Evolutionary conservation across 1,140 invertebrate species (phyloP).

Genomic region (Drosophila biarmipes): DNA sequence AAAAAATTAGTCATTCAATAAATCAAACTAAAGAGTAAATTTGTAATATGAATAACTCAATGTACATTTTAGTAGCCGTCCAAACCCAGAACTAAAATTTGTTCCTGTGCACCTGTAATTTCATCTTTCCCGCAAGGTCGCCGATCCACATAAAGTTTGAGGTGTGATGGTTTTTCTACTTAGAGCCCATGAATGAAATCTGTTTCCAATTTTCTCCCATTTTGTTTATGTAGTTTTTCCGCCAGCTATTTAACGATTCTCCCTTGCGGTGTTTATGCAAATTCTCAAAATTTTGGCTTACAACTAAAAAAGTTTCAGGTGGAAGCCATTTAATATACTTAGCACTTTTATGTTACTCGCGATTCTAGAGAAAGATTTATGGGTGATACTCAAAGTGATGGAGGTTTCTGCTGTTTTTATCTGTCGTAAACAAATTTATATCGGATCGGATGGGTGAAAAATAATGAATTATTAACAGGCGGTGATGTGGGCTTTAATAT

Average conservation of each 20-base stretch:
- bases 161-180: constrained; percentile 21
- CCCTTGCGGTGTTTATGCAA: constrained; percentile 66
- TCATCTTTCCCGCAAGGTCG: constrained; percentile 65
- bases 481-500: constrained; percentile 7
- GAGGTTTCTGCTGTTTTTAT: constrained; percentile 29
- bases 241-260: constrained; percentile 54
- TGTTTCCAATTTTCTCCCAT: constrained; percentile 17
- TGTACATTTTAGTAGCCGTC: too few species aligned
- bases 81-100: not conserved
- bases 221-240: constrained; percentile 49
- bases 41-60: too few species aligned
- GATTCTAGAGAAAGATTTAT: constrained; percentile 32
- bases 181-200: constrained; percentile 60
- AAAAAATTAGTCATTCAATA: too few species aligned
- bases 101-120: constrained; percentile 57
- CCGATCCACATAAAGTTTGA: constrained; percentile 15
- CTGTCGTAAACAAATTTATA: constrained; percentile 66
- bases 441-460: constrained; percentile 10
- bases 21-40: too few species aligned
- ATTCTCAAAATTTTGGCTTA: constrained; percentile 24
- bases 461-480: constrained; percentile 52
- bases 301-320: constrained; percentile 44
- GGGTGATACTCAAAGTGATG: constrained; percentile 40
- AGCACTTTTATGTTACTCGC: constrained; percentile 21
- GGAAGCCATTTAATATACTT: constrained; percentile 33